Evolutionary conservation across 2,113 vertebrate species (phyloP).

Genomic region (Leucosticte australis): DNA sequence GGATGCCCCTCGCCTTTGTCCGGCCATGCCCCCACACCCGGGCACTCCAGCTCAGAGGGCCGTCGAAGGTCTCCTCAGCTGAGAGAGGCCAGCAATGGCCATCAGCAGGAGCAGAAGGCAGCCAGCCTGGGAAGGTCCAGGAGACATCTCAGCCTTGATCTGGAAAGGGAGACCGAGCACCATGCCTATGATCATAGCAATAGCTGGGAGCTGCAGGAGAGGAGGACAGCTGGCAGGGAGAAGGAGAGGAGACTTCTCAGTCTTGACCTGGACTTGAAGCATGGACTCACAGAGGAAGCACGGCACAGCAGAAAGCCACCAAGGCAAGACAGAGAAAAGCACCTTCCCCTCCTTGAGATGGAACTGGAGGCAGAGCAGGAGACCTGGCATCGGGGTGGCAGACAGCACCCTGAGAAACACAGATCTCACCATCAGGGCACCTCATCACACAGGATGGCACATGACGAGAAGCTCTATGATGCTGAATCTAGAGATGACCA

Average conservation of each 20-base stretch:
- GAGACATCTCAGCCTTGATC: slow-evolving; percentile 3
- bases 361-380: slow-evolving; percentile 60
- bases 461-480: neutral
- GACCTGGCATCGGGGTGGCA: neutral
- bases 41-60: neutral
- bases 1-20: neutral
- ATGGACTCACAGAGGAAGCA: neutral
- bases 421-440: neutral
- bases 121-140: neutral
- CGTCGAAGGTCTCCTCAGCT: neutral
- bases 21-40: fast-evolving
- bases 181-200: neutral
- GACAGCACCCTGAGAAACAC: neutral
- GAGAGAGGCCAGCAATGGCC: neutral
- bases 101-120: neutral
- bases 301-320: neutral
- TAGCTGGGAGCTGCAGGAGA: neutral
- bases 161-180: neutral
- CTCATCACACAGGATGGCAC: neutral
- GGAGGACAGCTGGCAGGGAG: slow-evolving; percentile 59
- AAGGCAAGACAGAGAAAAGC: slow-evolving; percentile 67
- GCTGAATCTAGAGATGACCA: neutral
- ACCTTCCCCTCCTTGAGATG: slow-evolving; percentile 56
- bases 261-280: slow-evolving; percentile 56
- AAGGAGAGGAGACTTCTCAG: slow-evolving; percentile 68